phyloP scores from a whole-genome alignment of 2,113 vertebrate genomes.

The Pimephales promelas region DNA sequence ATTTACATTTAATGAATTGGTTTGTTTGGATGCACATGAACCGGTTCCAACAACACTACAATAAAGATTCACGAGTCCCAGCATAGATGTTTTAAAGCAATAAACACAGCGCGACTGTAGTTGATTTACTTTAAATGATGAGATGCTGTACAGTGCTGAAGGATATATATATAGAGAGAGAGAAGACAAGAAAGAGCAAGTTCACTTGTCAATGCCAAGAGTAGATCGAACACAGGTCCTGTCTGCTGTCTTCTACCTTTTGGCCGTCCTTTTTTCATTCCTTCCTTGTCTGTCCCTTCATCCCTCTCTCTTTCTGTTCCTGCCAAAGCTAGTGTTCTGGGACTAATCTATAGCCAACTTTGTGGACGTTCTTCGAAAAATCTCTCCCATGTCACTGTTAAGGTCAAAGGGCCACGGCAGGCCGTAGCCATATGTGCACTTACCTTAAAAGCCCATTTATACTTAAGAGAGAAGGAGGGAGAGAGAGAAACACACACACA shows the following conservation, averaged over 20 bases:
- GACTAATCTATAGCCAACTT: constrained; percentile 17
- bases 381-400: constrained; percentile 10
- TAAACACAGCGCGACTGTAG: background rate
- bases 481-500: constrained; percentile 14
- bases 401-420: constrained; percentile 20
- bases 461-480: constrained; percentile 13
- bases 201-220: constrained; percentile 28
- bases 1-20: background rate
- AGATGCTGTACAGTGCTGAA: background rate
- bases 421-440: constrained; percentile 36
- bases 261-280: background rate
- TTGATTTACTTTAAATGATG: background rate
- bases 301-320: constrained; percentile 3
- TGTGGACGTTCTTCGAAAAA: constrained; percentile 26
- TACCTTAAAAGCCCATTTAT: constrained; percentile 50
- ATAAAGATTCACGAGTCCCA: background rate
- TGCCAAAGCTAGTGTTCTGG: constrained; percentile 2
- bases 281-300: constrained; percentile 9
- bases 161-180: background rate
- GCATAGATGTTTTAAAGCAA: background rate
- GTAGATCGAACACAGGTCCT: constrained; percentile 24
- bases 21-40: background rate
- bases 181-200: background rate
- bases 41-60: background rate
- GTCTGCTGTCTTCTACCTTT: constrained; percentile 24